Evolutionary conservation across 2,888 invertebrate species (phyloP).

Genomic region (Sylvicola cinctus): DNA sequence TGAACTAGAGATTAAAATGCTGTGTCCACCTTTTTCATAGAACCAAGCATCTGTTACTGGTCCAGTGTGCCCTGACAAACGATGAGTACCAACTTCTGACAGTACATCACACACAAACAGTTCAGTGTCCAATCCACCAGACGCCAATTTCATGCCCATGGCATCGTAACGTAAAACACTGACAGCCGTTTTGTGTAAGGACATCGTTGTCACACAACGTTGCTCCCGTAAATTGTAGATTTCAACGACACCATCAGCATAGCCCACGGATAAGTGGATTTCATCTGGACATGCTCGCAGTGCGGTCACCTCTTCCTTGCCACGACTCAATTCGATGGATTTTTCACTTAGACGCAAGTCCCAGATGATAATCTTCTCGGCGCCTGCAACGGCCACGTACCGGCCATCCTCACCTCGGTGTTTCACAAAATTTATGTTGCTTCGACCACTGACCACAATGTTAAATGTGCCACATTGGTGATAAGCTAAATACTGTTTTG

Average conservation of each 20-base stretch:
- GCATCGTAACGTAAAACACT: slow-evolving; percentile 66
- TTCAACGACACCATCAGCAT: slow-evolving; percentile 71
- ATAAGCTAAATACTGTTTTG: slow-evolving; percentile 88
- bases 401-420: slow-evolving; percentile 57
- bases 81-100: slow-evolving; percentile 70
- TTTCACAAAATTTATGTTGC: slow-evolving; percentile 63
- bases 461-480: slow-evolving; percentile 68
- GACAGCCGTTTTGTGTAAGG: slow-evolving; percentile 72
- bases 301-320: slow-evolving; percentile 57
- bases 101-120: slow-evolving; percentile 90
- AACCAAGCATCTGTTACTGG: slow-evolving; percentile 65
- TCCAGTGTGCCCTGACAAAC: slow-evolving; percentile 83
- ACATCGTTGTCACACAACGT: slow-evolving; percentile 43
- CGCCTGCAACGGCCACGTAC: slow-evolving; percentile 77
- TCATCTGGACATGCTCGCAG: slow-evolving; percentile 57
- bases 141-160: slow-evolving; percentile 65
- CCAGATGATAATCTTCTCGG: slow-evolving; percentile 88
- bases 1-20: slow-evolving; percentile 50
- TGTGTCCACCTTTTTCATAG: slow-evolving; percentile 38
- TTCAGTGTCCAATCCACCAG: slow-evolving; percentile 78
- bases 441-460: slow-evolving; percentile 58
- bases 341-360: slow-evolving; percentile 39
- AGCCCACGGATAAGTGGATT: slow-evolving; percentile 72
- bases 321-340: slow-evolving; percentile 60
- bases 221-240: slow-evolving; percentile 58